Conservation (phyloP, 2,888 invertebrate genomes). For the Nemapogon koenigi region DNA sequence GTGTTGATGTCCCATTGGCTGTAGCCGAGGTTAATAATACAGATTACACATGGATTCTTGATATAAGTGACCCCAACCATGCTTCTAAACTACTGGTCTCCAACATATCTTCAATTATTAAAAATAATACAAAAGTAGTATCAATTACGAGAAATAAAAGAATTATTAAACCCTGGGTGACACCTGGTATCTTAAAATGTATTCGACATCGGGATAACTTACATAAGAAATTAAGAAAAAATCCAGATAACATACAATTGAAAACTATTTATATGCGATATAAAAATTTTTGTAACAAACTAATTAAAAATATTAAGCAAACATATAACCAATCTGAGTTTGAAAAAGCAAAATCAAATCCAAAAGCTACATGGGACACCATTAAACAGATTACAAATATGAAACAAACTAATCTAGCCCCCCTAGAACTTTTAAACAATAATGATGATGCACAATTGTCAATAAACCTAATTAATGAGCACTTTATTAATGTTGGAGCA, state of each 20-base stretch:
- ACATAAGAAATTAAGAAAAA: slow-evolving; percentile 7
- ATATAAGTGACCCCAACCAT: too few relatives aligned
- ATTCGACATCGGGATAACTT: slow-evolving; percentile 14
- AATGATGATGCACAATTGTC: background rate
- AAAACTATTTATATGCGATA: slow-evolving; percentile 13
- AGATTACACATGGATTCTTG: too few relatives aligned
- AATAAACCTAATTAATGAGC: background rate
- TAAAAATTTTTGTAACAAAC: slow-evolving; percentile 13
- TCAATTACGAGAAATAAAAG: slow-evolving; percentile 8
- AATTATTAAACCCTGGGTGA: slow-evolving; percentile 14
- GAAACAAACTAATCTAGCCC: background rate
- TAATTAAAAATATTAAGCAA: slow-evolving; percentile 15
- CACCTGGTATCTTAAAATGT: slow-evolving; percentile 13
- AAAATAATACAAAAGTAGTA: slow-evolving; percentile 4
- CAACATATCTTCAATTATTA: too few relatives aligned
- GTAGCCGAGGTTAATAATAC: too few relatives aligned
- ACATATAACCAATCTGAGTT: slow-evolving; percentile 11
- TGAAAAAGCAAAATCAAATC: background rate
- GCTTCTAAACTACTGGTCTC: too few relatives aligned
- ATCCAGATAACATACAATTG: slow-evolving; percentile 8
- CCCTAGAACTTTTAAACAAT: background rate
- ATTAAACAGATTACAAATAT: background rate
- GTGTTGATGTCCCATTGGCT: too few relatives aligned
- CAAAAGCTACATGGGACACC: background rate
- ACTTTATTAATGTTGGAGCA: slow-evolving; percentile 2